Evolutionary conservation across 2,888 invertebrate species (phyloP).

Genomic region (Harmothoe impar): DNA sequence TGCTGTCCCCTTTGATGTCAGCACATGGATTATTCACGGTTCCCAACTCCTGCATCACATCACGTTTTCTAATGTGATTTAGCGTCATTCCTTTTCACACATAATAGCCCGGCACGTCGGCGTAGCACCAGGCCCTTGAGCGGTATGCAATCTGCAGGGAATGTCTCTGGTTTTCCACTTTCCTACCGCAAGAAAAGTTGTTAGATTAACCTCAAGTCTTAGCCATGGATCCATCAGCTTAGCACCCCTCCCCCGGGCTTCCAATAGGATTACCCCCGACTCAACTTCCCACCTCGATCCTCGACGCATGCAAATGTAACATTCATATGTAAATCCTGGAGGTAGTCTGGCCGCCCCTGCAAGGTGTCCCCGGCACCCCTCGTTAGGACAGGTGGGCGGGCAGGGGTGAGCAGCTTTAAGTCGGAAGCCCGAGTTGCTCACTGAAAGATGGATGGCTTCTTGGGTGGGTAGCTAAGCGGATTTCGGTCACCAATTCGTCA

Average conservation of each 20-base stretch:
- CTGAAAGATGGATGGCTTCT: constrained; percentile 22
- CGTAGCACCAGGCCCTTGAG: background rate
- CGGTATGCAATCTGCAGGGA: background rate
- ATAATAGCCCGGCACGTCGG: background rate
- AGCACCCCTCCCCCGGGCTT: background rate
- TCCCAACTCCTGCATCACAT: background rate
- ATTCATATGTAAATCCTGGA: constrained; percentile 48
- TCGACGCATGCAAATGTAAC: constrained; percentile 1
- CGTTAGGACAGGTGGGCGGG: constrained; percentile 1
- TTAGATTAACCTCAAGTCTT: constrained; percentile 27
- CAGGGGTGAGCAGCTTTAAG: background rate
- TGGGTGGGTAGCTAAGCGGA: background rate
- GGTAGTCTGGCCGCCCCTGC: background rate
- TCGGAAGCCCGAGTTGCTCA: constrained; percentile 16
- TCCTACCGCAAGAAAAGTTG: background rate
- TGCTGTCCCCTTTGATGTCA: constrained; percentile 1
- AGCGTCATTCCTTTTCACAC: background rate
- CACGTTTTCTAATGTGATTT: constrained; percentile 11
- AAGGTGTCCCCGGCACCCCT: background rate
- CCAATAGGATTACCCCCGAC: background rate
- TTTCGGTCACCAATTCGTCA: constrained; percentile 33
- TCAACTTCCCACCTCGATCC: constrained; percentile 26
- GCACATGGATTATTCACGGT: background rate
- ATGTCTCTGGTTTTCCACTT: constrained; percentile 22
- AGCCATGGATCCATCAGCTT: constrained; percentile 33